Evolutionary conservation across 2,888 invertebrate species (phyloP).

Genomic region (Drosophila mettleri): DNA sequence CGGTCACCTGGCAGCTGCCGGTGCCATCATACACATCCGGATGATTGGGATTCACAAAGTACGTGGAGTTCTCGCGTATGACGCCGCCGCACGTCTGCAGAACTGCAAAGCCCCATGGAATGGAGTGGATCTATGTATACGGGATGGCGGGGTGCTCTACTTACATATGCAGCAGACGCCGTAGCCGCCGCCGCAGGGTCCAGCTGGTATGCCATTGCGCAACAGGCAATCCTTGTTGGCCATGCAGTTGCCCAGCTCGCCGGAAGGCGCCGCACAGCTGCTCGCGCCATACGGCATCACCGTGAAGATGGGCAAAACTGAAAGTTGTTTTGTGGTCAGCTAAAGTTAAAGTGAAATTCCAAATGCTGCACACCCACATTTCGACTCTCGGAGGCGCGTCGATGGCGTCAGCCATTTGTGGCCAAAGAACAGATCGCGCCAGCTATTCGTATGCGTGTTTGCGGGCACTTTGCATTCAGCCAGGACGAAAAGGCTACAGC

Average conservation of each 20-base stretch:
- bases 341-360: conserved; percentile 3
- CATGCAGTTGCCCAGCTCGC: conserved; percentile 93
- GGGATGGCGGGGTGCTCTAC: neutral
- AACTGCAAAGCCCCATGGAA: conserved; percentile 86
- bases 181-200: conserved; percentile 89
- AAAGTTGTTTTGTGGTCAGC: conserved; percentile 16
- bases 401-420: conserved; percentile 71
- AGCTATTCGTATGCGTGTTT: conserved; percentile 60
- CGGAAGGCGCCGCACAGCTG: conserved; percentile 90
- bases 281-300: conserved; percentile 92
- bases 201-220: conserved; percentile 90
- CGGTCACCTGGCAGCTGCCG: conserved; percentile 93
- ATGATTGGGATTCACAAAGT: conserved; percentile 93
- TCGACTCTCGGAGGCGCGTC: conserved; percentile 70
- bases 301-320: conserved; percentile 92
- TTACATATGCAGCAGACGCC: conserved; percentile 85
- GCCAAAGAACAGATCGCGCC: conserved; percentile 83
- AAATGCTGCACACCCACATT: conserved; percentile 69
- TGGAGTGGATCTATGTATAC: neutral
- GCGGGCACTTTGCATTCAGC: conserved; percentile 49
- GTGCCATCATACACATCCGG: conserved; percentile 91
- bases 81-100: conserved; percentile 92
- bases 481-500: conserved; percentile 44
- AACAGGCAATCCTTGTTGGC: conserved; percentile 89
- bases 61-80: conserved; percentile 92